These are phyloP conservation scores for Phoebastria nigripes DNA, from an alignment of 2,797 vertebrate genomes.

Conservation along the genomic window DNA sequence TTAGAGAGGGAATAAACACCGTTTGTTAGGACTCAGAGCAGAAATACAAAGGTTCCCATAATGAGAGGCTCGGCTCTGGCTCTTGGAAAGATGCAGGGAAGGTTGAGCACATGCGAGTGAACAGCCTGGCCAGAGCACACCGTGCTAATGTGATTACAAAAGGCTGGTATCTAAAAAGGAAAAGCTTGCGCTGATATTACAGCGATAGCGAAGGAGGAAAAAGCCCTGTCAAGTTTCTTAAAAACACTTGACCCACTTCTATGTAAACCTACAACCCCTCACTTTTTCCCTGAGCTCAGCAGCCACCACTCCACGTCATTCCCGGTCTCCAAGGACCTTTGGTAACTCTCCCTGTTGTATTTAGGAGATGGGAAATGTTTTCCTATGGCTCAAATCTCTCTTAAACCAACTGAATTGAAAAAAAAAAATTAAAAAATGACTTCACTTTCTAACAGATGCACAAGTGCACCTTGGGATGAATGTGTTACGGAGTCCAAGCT, in stretches of 20 bases:
- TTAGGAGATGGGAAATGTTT: neutral
- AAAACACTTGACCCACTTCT: constrained; percentile 7
- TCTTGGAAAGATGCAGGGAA: neutral
- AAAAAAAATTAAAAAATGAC: neutral
- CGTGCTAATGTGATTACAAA: neutral
- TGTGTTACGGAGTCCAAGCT: constrained; percentile 24
- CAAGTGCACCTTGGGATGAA: constrained; percentile 58
- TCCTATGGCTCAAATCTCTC: neutral
- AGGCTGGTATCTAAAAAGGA: neutral
- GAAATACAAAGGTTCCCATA: neutral
- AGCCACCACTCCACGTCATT: neutral
- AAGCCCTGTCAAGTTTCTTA: neutral
- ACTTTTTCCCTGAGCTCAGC: neutral
- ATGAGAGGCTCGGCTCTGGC: neutral
- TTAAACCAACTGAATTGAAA: neutral
- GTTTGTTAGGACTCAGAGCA: neutral
- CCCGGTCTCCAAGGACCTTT: accelerated
- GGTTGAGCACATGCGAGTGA: neutral
- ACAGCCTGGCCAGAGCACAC: accelerated
- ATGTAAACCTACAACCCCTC: neutral
- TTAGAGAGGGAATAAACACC: neutral
- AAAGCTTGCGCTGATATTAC: constrained; percentile 8
- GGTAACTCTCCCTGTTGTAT: neutral
- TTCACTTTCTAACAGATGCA: constrained; percentile 63
- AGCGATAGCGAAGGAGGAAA: neutral